A percentile compares a stretch with the other conserved stretches of the same genome.
phyloP scores from a whole-genome alignment of 2,113 vertebrate species.

The Campylomormyrus tamandua region DNA sequence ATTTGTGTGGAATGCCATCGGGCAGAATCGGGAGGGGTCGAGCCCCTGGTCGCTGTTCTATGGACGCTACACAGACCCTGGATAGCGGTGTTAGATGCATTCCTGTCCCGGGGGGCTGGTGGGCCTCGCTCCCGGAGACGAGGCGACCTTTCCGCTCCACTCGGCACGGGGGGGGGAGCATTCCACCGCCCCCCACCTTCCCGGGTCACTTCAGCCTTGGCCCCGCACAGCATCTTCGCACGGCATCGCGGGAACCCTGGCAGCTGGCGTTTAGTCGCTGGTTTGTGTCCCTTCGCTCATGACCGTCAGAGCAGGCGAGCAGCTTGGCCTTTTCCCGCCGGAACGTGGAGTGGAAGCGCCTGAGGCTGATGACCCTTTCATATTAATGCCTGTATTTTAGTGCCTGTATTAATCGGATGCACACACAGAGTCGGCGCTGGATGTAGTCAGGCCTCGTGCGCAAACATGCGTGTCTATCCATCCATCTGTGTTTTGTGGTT shows the following conservation, averaged over 20 bases:
- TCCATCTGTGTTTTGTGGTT: slow-evolving; percentile 22
- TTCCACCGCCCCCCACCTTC: background rate
- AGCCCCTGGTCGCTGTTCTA: background rate
- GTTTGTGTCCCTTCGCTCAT: background rate
- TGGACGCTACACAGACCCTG: background rate
- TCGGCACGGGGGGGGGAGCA: background rate
- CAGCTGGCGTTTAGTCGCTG: background rate
- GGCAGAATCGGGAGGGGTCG: background rate
- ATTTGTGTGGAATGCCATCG: background rate
- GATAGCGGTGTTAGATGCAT: background rate
- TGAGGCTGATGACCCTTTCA: background rate
- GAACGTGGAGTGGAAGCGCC: background rate
- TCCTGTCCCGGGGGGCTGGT: background rate
- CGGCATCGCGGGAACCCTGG: background rate
- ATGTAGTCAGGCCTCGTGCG: background rate
- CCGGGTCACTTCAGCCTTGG: background rate
- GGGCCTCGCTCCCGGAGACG: background rate
- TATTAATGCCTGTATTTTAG: background rate
- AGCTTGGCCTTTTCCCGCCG: background rate
- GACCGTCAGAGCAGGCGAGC: background rate
- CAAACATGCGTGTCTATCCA: background rate
- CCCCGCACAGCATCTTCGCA: background rate
- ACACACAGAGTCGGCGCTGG: background rate
- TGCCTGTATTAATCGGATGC: slow-evolving; percentile 16
- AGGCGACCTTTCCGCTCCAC: background rate